Conservation (phyloP, 1,140 invertebrate genomes). For the Drosophila pectinifera region DNA sequence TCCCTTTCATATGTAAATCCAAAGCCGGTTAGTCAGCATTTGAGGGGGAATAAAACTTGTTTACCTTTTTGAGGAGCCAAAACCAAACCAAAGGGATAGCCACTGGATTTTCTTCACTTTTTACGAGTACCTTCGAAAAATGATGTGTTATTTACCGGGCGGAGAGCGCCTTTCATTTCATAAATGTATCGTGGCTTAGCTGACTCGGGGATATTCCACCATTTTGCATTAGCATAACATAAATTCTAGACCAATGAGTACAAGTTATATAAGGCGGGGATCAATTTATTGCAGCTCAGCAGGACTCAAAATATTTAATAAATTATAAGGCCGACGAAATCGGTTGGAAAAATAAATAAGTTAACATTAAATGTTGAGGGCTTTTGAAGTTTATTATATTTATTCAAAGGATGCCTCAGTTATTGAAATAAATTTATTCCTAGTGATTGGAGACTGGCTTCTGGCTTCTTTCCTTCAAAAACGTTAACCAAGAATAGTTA, state of each 20-base stretch:
- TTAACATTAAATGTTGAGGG: conserved; percentile 8
- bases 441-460: background rate
- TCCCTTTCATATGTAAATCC: conserved; percentile 54
- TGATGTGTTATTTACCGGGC: conserved; percentile 37
- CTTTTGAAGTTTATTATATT: conserved; percentile 4
- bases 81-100: conserved; percentile 16
- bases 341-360: background rate
- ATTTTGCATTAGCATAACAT: conserved; percentile 48
- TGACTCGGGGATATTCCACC: conserved; percentile 31
- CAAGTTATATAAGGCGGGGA: conserved; percentile 5
- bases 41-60: conserved; percentile 44
- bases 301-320: background rate
- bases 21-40: conserved; percentile 45
- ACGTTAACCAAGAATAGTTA: no score
- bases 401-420: background rate
- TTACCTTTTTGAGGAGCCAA: conserved; percentile 28
- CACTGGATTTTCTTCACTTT: conserved; percentile 38
- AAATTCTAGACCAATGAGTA: conserved; percentile 18
- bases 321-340: background rate
- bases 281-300: conserved; percentile 15
- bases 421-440: background rate
- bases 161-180: conserved; percentile 19
- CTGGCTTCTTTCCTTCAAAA: background rate
- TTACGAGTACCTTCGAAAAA: conserved; percentile 15
- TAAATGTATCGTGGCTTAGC: conserved; percentile 32